Evolutionary conservation across 2,797 vertebrate genomes (phyloP).

Genomic region (Triplophysa bombifrons): DNA sequence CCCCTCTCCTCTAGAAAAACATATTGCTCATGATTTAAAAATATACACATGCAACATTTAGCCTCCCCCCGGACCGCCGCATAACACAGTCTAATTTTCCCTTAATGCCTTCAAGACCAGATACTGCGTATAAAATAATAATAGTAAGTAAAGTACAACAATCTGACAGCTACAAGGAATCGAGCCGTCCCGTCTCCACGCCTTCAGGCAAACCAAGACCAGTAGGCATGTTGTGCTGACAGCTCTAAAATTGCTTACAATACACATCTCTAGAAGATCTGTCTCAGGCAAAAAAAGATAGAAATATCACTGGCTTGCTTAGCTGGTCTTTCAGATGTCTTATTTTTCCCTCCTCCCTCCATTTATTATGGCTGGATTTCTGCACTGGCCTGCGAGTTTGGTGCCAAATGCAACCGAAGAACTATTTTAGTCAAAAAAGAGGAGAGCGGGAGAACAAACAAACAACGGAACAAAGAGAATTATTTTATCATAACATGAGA

Average conservation of each 20-base stretch:
- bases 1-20: slow-evolving; percentile 21
- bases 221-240: slow-evolving; percentile 80
- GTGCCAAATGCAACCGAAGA: slow-evolving; percentile 69
- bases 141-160: slow-evolving; percentile 29
- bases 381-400: slow-evolving; percentile 79
- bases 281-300: slow-evolving; percentile 55
- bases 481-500: slow-evolving; percentile 46
- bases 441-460: not conserved
- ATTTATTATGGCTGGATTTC: slow-evolving; percentile 78
- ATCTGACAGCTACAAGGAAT: slow-evolving; percentile 49
- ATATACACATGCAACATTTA: slow-evolving; percentile 5
- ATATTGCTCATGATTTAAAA: slow-evolving; percentile 44
- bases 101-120: slow-evolving; percentile 22
- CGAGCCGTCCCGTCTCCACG: slow-evolving; percentile 29
- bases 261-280: slow-evolving; percentile 75
- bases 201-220: slow-evolving; percentile 39
- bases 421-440: slow-evolving; percentile 47
- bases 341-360: slow-evolving; percentile 70
- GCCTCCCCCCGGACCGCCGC: not conserved
- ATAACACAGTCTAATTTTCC: not conserved
- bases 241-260: slow-evolving; percentile 83
- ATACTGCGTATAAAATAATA: slow-evolving; percentile 29
- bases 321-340: slow-evolving; percentile 81
- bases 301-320: slow-evolving; percentile 80
- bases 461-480: slow-evolving; percentile 32